These are phyloP conservation scores for Callospermophilus lateralis DNA, from an alignment of 2,113 vertebrate genomes.

Conservation along the genomic window DNA sequence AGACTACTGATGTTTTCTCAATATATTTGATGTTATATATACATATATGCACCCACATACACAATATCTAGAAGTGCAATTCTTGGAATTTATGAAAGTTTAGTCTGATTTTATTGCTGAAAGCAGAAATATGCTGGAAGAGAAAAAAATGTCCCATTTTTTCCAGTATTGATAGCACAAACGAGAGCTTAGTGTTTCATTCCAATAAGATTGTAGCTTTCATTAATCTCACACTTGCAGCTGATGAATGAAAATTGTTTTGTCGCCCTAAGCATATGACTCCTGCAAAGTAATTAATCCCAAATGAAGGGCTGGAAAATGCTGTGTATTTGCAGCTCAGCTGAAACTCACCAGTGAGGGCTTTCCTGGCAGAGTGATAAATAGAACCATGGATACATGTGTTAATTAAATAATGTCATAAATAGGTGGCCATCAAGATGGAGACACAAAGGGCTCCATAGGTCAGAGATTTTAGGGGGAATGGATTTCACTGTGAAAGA, in stretches of 20 bases:
- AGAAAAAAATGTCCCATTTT: conserved; percentile 38
- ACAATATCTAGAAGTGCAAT: background rate
- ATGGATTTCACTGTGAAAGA: background rate
- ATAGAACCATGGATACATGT: background rate
- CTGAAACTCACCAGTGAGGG: background rate
- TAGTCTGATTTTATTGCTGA: conserved; percentile 53
- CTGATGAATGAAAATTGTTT: conserved; percentile 71
- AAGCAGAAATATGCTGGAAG: conserved; percentile 19
- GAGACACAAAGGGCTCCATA: background rate
- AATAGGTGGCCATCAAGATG: conserved; percentile 41
- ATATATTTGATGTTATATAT: background rate
- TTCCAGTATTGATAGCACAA: conserved; percentile 49
- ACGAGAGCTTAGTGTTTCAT: conserved; percentile 57
- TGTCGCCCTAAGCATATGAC: background rate
- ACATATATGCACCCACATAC: background rate
- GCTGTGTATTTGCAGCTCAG: conserved; percentile 29
- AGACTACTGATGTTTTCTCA: background rate
- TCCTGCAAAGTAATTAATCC: conserved; percentile 63
- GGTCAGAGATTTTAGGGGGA: background rate
- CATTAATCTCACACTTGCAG: conserved; percentile 45
- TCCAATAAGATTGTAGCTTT: conserved; percentile 46
- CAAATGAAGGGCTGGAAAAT: conserved; percentile 65
- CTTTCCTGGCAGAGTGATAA: conserved; percentile 55
- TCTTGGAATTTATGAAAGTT: conserved; percentile 32
- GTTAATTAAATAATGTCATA: conserved; percentile 69